phyloP scores from a whole-genome alignment of 1,140 invertebrate species.

The Adelges cooleyi region DNA sequence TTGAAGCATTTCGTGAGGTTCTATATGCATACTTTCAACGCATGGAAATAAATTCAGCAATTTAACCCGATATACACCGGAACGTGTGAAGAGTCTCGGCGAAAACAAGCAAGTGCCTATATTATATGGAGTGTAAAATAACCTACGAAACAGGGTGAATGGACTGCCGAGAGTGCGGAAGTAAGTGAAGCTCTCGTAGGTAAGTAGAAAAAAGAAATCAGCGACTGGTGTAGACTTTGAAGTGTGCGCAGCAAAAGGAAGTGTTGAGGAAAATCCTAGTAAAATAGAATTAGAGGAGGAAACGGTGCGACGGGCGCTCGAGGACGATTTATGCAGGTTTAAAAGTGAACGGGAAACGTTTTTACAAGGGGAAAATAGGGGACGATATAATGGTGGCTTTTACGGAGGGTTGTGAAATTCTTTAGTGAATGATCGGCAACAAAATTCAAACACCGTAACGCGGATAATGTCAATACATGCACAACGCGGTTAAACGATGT shows the following conservation, averaged over 20 bases:
- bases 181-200: too few relatives aligned
- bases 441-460: slow-evolving; percentile 20
- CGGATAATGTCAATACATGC: slow-evolving; percentile 7
- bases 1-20: too few relatives aligned
- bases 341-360: not conserved
- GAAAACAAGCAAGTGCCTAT: too few relatives aligned
- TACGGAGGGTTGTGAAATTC: not conserved
- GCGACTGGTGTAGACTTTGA: not conserved
- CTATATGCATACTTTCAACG: too few relatives aligned
- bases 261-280: not conserved
- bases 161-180: too few relatives aligned
- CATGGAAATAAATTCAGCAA: too few relatives aligned
- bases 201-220: not conserved
- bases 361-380: not conserved
- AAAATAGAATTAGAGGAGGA: not conserved
- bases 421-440: not conserved
- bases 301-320: not conserved
- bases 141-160: too few relatives aligned
- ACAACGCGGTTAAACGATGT: too few relatives aligned
- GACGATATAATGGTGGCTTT: not conserved
- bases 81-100: too few relatives aligned
- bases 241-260: not conserved
- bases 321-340: not conserved
- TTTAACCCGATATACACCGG: too few relatives aligned
- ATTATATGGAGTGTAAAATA: too few relatives aligned